These are phyloP conservation scores for Eumaeus atala DNA, from an alignment of 1,140 invertebrate genomes.

Conservation along the genomic window DNA sequence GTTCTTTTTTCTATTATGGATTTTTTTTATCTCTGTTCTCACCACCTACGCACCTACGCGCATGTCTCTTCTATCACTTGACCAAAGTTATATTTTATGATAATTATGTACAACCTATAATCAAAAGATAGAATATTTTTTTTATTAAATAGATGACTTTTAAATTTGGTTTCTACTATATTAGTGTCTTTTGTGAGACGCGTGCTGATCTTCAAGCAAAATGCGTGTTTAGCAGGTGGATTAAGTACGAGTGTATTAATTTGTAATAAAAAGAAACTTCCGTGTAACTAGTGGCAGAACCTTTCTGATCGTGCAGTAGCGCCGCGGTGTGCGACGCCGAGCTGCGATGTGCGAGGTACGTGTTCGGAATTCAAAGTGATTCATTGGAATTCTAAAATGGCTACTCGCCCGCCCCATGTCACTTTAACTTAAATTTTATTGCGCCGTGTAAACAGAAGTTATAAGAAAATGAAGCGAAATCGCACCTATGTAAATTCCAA, in stretches of 20 bases:
- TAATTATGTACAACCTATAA: no score
- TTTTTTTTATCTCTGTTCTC: no score
- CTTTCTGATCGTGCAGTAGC: slow-evolving; percentile 32
- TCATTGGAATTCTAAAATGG: slow-evolving; percentile 61
- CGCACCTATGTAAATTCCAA: slow-evolving; percentile 30
- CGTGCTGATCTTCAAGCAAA: slow-evolving; percentile 1
- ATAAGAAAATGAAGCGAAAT: slow-evolving; percentile 27
- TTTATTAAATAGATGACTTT: no score
- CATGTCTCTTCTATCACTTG: no score
- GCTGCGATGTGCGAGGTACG: slow-evolving; percentile 39
- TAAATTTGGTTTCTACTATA: no score
- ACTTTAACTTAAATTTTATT: slow-evolving; percentile 31
- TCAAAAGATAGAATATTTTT: no score
- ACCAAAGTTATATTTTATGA: no score
- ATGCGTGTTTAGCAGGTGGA: neutral
- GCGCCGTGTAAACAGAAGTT: slow-evolving; percentile 22
- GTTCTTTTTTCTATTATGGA: no score
- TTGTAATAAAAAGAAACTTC: slow-evolving; percentile 14
- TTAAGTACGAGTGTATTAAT: slow-evolving; percentile 14
- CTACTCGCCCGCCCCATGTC: slow-evolving; percentile 32
- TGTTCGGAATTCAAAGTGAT: slow-evolving; percentile 57
- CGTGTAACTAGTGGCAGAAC: slow-evolving; percentile 16
- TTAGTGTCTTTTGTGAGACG: neutral
- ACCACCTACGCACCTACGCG: no score
- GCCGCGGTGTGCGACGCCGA: slow-evolving; percentile 22